Evolutionary conservation across 2,888 invertebrate species (phyloP).

Genomic region (Brenthis ino): DNA sequence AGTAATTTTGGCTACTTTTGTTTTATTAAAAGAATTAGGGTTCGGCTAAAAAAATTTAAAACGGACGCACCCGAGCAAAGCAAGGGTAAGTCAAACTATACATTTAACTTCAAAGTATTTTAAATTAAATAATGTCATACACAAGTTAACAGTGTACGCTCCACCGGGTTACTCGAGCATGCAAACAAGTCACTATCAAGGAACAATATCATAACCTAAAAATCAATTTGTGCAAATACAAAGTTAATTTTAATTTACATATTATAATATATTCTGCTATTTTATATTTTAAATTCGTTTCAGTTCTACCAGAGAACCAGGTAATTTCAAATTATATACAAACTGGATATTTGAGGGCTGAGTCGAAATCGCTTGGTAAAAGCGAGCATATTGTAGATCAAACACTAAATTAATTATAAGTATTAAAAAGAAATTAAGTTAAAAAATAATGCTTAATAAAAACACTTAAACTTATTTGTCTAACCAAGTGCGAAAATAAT

Average conservation of each 20-base stretch:
- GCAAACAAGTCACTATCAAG: constrained; percentile 29
- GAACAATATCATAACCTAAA: constrained; percentile 30
- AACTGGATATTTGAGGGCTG: not conserved
- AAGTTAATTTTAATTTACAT: not conserved
- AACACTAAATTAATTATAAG: not conserved
- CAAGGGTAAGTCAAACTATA: not conserved
- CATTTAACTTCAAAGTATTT: not conserved
- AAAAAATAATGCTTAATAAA: not conserved
- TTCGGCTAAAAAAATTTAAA: too few relatives aligned
- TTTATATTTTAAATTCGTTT: constrained; percentile 29
- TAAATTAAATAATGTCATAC: not conserved
- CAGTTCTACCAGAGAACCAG: constrained; percentile 25
- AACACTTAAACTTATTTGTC: constrained; percentile 6
- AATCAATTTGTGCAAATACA: constrained; percentile 39
- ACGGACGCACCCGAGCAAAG: too few relatives aligned
- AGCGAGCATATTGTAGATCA: not conserved
- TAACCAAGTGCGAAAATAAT: constrained; percentile 7
- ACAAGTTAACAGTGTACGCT: constrained; percentile 15
- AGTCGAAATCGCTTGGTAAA: constrained; percentile 9
- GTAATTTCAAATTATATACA: constrained; percentile 8
- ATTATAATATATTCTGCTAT: constrained; percentile 8
- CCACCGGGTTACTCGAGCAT: constrained; percentile 17
- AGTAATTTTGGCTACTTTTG: too few relatives aligned
- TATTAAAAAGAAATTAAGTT: not conserved
- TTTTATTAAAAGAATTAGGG: too few relatives aligned